These are phyloP conservation scores for Drosophila borborema DNA, from an alignment of 2,888 invertebrate genomes.

Conservation along the genomic window DNA sequence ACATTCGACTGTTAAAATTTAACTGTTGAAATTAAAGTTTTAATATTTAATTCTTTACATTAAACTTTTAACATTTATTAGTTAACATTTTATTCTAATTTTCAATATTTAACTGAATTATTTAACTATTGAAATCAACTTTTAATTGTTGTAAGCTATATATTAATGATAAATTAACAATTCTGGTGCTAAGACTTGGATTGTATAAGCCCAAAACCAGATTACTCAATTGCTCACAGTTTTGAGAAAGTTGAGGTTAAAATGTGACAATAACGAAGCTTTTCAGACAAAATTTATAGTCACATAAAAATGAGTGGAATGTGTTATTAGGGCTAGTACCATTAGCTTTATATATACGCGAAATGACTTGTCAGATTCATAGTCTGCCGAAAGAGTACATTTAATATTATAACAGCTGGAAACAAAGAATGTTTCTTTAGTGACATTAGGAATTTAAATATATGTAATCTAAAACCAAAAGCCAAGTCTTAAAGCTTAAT, in stretches of 20 bases:
- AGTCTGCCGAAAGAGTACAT: not conserved
- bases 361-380: not conserved
- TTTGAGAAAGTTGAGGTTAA: slow-evolving; percentile 1
- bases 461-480: not conserved
- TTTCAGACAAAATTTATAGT: not conserved
- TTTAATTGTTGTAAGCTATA: not conserved
- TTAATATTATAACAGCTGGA: not conserved
- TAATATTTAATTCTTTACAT: not conserved
- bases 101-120: no score
- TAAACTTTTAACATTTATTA: not conserved
- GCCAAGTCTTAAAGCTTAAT: not conserved
- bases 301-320: not conserved
- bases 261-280: not conserved
- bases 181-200: not conserved
- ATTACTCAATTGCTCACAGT: not conserved
- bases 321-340: not conserved
- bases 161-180: not conserved
- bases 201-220: no score
- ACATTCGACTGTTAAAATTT: not conserved
- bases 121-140: not conserved
- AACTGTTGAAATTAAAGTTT: not conserved
- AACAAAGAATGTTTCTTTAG: not conserved
- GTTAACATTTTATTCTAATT: not conserved
- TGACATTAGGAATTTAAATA: not conserved
- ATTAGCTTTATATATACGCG: not conserved